Evolutionary conservation across 2,797 vertebrate species (phyloP), one percentile per base, ranked within the genome.

Genomic region (Gymnopithys bicolor): DNA sequence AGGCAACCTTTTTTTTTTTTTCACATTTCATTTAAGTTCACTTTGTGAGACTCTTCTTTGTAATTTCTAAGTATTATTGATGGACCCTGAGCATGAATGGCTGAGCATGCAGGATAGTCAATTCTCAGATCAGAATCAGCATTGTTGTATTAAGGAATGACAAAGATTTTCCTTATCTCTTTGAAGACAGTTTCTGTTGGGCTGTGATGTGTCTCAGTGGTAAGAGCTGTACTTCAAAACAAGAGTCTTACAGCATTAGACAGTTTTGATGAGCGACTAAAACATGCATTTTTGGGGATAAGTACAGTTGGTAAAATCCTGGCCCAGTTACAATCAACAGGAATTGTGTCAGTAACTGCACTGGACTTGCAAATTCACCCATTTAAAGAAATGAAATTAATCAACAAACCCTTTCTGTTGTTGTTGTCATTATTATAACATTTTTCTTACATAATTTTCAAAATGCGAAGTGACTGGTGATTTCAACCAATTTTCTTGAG

Each of bases 41-140:
- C 13, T 68, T 86, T 16, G 62, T 13, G 25, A 60, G 11, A 64
- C 21, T 52, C 9, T 56, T 43, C 24, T 8, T 2, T 45, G 12
- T n/a, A 56, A 53, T 87, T 79, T 87, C 28, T 48, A 25, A 33
- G 19, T 60, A 19, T 79, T 63, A 13, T 52, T 21, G 16, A 17
- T 24, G 9, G 25, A 35, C 10, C 5, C 35, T 33, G 33, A 73
- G 32, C 25, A 49, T 1, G 2, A 0, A 2, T 45, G 25, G 13
- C 17, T 87, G 13, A 83, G 41, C 30, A 56, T 43, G 23, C 23
- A 46, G 37, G 23, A 35, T 11, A 63, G 16, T 46, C 37, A 71
- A 52, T 64, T 68, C 41, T 74, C 43, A 28, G 68, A 21, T 39
- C 30, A 87, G 62, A 60, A 3, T 9, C 9, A 49, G 11, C 30